phyloP scores from a whole-genome alignment of 2,888 invertebrate species.

The Habrosyne pyritoides region DNA sequence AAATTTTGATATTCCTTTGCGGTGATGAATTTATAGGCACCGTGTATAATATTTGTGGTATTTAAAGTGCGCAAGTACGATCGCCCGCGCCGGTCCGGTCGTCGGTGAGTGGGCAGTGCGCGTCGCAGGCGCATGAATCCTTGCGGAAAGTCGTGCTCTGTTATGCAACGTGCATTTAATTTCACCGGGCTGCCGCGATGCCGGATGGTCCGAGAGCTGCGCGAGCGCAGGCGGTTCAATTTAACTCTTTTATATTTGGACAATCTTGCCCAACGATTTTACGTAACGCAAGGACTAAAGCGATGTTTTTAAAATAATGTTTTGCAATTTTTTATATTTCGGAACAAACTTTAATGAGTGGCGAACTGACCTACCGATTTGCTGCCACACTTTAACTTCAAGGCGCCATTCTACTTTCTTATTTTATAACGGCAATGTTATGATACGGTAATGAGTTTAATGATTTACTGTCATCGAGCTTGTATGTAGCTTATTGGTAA shows the following conservation, averaged over 20 bases:
- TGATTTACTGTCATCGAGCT: slow-evolving; percentile 33
- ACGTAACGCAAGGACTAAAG: slow-evolving; percentile 76
- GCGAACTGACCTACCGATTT: slow-evolving; percentile 46
- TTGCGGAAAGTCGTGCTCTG: slow-evolving; percentile 48
- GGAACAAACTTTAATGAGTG: slow-evolving; percentile 60
- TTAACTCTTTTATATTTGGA: slow-evolving; percentile 67
- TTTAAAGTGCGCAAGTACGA: not conserved
- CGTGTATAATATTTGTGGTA: not conserved
- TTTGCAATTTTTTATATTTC: slow-evolving; percentile 73
- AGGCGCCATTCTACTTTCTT: slow-evolving; percentile 60
- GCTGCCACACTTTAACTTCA: slow-evolving; percentile 33
- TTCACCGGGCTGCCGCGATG: slow-evolving; percentile 37
- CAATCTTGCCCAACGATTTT: slow-evolving; percentile 70
- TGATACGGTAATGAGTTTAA: slow-evolving; percentile 40
- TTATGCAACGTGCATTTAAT: slow-evolving; percentile 62
- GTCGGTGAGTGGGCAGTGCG: slow-evolving; percentile 6
- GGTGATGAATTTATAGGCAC: not conserved
- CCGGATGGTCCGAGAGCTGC: slow-evolving; percentile 47
- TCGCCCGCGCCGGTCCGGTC: not conserved
- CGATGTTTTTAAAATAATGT: slow-evolving; percentile 58
- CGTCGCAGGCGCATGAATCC: slow-evolving; percentile 36
- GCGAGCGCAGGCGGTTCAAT: slow-evolving; percentile 31
- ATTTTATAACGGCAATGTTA: slow-evolving; percentile 48
- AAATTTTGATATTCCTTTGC: not conserved
- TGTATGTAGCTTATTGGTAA: not conserved